Conservation (phyloP, 2,113 vertebrate species). For the Aspidoscelis tigris region DNA sequence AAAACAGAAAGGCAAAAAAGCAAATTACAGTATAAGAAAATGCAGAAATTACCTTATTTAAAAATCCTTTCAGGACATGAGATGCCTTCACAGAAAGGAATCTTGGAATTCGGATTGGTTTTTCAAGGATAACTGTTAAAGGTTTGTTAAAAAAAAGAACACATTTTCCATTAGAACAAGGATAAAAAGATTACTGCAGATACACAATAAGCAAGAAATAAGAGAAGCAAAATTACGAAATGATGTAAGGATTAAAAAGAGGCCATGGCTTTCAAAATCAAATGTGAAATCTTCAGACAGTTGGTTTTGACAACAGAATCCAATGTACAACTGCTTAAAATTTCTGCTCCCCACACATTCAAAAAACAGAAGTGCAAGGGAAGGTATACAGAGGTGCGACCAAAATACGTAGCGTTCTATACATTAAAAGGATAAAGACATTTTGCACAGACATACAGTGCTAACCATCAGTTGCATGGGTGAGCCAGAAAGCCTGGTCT, state of each 20-base stretch:
- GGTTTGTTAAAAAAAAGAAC: not conserved
- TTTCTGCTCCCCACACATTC: no score
- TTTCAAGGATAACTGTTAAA: constrained; percentile 94
- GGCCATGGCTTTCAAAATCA: not conserved
- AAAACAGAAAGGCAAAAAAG: not conserved
- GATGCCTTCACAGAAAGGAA: constrained; percentile 98
- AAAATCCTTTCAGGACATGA: constrained; percentile 97
- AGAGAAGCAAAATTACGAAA: not conserved
- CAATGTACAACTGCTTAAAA: not conserved
- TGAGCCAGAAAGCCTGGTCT: no score
- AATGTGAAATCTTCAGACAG: not conserved
- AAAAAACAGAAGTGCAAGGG: not conserved
- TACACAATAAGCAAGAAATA: not conserved
- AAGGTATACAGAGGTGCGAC: no score
- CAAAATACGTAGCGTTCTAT: not conserved
- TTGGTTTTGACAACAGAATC: not conserved
- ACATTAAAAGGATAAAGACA: no score
- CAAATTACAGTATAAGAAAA: not conserved
- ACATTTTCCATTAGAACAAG: not conserved
- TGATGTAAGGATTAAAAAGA: not conserved
- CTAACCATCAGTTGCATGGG: no score
- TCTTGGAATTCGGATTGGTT: constrained; percentile 97
- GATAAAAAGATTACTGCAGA: not conserved
- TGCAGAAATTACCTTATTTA: constrained; percentile 90
- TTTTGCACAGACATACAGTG: no score